phyloP scores from a whole-genome alignment of 53 echinoderm and acorn worm species.

The Arbacia lixula region DNA sequence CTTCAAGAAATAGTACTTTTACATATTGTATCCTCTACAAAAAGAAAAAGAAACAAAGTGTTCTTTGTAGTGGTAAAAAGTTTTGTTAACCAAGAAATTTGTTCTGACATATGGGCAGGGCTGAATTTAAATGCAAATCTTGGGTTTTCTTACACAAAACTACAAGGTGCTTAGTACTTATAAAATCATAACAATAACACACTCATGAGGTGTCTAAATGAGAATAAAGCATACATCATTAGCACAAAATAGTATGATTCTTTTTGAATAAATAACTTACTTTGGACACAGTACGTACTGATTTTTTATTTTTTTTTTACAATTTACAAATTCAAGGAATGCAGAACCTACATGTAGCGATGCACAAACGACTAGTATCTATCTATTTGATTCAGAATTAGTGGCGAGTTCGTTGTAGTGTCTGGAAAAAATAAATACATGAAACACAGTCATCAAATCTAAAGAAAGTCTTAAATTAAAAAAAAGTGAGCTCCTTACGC shows the following conservation, averaged over 20 bases:
- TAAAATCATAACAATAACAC: constrained; percentile 28
- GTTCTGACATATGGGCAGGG: constrained; percentile 17
- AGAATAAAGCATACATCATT: constrained; percentile 47
- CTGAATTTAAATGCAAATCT: constrained; percentile 10
- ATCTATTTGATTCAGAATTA: not conserved
- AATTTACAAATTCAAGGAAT: constrained; percentile 50
- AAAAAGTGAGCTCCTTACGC: constrained; percentile 13
- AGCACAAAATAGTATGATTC: constrained; percentile 47
- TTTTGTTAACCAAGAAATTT: not conserved
- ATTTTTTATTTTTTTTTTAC: constrained; percentile 40
- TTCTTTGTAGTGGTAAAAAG: constrained; percentile 3
- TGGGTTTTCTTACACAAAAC: constrained; percentile 3
- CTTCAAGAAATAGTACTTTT: constrained; percentile 41
- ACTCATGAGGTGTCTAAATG: constrained; percentile 18
- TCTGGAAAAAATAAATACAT: constrained; percentile 23
- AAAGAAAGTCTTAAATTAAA: constrained; percentile 20
- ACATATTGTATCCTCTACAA: no score
- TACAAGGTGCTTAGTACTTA: constrained; percentile 32
- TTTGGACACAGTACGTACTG: constrained; percentile 55
- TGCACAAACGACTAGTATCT: constrained; percentile 44
- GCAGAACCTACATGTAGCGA: constrained; percentile 54
- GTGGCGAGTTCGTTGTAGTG: constrained; percentile 47
- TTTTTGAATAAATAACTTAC: constrained; percentile 54
- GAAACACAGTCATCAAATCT: constrained; percentile 28
- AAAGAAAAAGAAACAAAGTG: not conserved